A percentile compares a stretch with the other conserved stretches of the same genome.
Conservation (phyloP, 2,888 invertebrate species). For the Timandra comae region DNA sequence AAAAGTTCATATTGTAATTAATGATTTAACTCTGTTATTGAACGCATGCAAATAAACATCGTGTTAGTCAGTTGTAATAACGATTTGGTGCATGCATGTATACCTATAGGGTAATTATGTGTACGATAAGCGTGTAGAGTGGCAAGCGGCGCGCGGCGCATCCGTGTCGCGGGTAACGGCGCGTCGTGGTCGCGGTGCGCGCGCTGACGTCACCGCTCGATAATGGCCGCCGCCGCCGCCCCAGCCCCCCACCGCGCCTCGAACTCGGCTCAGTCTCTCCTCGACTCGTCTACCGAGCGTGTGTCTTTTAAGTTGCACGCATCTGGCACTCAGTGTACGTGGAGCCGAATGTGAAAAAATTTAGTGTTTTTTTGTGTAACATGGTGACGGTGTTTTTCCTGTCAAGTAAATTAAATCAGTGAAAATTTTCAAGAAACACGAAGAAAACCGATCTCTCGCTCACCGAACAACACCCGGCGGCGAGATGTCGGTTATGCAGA, state of each 20-base stretch:
- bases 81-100: slow-evolving; percentile 23
- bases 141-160: slow-evolving; percentile 49
- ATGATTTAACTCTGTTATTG: too few relatives aligned
- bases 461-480: slow-evolving; percentile 61
- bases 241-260: slow-evolving; percentile 41
- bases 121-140: slow-evolving; percentile 47
- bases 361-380: slow-evolving; percentile 61
- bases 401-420: slow-evolving; percentile 54
- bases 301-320: slow-evolving; percentile 39
- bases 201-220: slow-evolving; percentile 78
- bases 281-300: slow-evolving; percentile 49
- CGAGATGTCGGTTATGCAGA: slow-evolving; percentile 90
- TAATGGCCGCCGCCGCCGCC: slow-evolving; percentile 62
- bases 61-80: not conserved
- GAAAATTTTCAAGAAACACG: slow-evolving; percentile 68
- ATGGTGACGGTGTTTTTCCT: slow-evolving; percentile 70
- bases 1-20: too few relatives aligned
- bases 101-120: slow-evolving; percentile 46
- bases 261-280: slow-evolving; percentile 59
- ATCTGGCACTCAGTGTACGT: slow-evolving; percentile 39
- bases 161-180: slow-evolving; percentile 72
- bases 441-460: slow-evolving; percentile 71
- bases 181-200: slow-evolving; percentile 66
- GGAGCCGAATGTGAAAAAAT: slow-evolving; percentile 55
- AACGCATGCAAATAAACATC: too few relatives aligned